Percentiles rank a stretch among this genome's conserved stretches.
These are phyloP conservation scores for Mesoligia furuncula DNA, from an alignment of 2,888 invertebrate genomes.

Conservation along the genomic window DNA sequence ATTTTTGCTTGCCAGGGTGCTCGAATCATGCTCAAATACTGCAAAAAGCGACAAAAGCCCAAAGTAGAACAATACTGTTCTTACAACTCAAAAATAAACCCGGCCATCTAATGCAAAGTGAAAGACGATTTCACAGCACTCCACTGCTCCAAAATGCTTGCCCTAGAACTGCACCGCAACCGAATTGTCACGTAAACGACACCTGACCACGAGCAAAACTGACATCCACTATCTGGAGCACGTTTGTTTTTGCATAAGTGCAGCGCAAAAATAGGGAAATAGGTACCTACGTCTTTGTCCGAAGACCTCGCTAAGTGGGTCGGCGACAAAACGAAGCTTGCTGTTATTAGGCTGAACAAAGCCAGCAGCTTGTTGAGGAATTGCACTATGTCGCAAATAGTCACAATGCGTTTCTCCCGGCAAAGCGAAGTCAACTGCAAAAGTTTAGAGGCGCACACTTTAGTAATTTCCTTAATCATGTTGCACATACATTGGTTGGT, in stretches of 20 bases:
- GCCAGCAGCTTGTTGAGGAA: conserved; percentile 69
- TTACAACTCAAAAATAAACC: conserved; percentile 23
- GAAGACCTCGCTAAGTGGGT: conserved; percentile 72
- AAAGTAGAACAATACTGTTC: conserved; percentile 26
- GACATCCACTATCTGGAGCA: conserved; percentile 67
- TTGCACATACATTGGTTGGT: background rate
- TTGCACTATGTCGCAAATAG: conserved; percentile 49
- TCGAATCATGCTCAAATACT: background rate
- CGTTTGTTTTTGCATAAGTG: conserved; percentile 76
- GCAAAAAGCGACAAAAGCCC: background rate
- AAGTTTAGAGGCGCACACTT: conserved; percentile 21
- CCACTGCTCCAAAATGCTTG: conserved; percentile 47
- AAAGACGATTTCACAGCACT: conserved; percentile 55
- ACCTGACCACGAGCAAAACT: conserved; percentile 63
- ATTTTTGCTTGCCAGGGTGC: background rate
- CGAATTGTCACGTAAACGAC: conserved; percentile 57
- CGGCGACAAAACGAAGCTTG: conserved; percentile 67
- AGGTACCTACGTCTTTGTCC: conserved; percentile 59
- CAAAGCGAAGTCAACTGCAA: conserved; percentile 34
- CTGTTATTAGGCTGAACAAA: conserved; percentile 75
- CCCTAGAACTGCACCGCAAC: conserved; percentile 52
- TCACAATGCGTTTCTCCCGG: conserved; percentile 27
- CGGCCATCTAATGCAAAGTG: conserved; percentile 34
- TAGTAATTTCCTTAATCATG: conserved; percentile 9
- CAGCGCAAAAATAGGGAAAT: conserved; percentile 71